Percentiles rank a stretch among this genome's conserved stretches.
These are phyloP conservation scores for Colletes gigas DNA, from an alignment of 1,140 invertebrate genomes.

Conservation along the genomic window DNA sequence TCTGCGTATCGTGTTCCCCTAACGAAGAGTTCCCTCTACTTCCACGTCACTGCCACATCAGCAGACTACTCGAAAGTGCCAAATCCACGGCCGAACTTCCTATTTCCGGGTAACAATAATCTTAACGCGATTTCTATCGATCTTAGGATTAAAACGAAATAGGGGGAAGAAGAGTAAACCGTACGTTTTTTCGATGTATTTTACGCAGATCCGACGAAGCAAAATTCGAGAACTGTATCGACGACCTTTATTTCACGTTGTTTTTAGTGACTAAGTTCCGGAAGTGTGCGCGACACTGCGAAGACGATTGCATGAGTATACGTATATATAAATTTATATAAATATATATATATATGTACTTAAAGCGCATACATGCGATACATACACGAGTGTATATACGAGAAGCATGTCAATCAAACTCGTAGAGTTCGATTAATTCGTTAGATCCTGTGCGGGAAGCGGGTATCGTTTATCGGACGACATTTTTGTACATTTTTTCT, in stretches of 20 bases:
- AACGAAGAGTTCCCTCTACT: slow-evolving; percentile 38
- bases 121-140: not conserved
- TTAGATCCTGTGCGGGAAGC: slow-evolving; percentile 38
- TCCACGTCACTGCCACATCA: slow-evolving; percentile 56
- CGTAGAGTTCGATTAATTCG: slow-evolving; percentile 68
- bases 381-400: slow-evolving; percentile 64
- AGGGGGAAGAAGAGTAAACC: no score
- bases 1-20: slow-evolving; percentile 7
- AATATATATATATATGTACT: slow-evolving; percentile 52
- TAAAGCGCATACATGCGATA: slow-evolving; percentile 49
- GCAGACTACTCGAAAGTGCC: slow-evolving; percentile 34
- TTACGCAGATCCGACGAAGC: not conserved
- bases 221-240: not conserved
- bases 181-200: slow-evolving; percentile 16
- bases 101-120: slow-evolving; percentile 28
- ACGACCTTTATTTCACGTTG: not conserved
- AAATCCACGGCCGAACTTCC: slow-evolving; percentile 24
- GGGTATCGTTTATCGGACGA: slow-evolving; percentile 48
- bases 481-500: slow-evolving; percentile 72
- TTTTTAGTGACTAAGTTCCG: not conserved
- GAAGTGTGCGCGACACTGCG: slow-evolving; percentile 60
- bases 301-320: slow-evolving; percentile 57
- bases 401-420: slow-evolving; percentile 73
- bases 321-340: slow-evolving; percentile 48
- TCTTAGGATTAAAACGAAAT: not conserved